These are phyloP conservation scores for Choloepus hoffmanni DNA, from an alignment of 2,113 vertebrate genomes.

Conservation along the genomic window DNA sequence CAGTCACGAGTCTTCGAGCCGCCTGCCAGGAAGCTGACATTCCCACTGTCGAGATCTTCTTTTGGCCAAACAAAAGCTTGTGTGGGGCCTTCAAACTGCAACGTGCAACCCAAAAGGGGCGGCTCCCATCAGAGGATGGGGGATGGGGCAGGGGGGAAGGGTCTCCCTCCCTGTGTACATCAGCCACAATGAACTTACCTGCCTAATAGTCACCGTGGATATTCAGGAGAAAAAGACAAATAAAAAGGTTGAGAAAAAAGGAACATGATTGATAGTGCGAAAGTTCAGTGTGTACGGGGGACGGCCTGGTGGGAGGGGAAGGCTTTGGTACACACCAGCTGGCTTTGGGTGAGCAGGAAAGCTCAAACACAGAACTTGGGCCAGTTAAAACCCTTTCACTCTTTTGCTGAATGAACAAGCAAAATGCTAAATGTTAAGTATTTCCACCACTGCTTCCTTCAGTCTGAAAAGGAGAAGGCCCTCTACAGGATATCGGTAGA, in stretches of 20 bases:
- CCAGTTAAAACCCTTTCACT: not conserved
- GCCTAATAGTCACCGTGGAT: not conserved
- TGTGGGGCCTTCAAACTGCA: accelerated
- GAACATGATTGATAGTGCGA: not conserved
- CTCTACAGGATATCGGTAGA: not conserved
- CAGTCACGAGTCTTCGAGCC: too few relatives aligned
- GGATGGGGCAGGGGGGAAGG: not conserved
- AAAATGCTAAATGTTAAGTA: not conserved
- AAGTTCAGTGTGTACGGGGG: not conserved
- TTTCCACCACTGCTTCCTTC: not conserved
- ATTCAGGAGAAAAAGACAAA: not conserved
- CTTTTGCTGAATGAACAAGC: not conserved
- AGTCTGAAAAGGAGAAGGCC: not conserved
- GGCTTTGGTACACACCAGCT: not conserved
- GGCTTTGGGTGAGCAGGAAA: not conserved
- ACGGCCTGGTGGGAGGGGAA: not conserved
- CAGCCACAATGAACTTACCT: not conserved
- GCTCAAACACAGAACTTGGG: not conserved
- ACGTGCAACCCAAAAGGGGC: too few relatives aligned
- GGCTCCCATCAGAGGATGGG: accelerated
- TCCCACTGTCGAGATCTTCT: not conserved
- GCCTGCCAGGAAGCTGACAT: accelerated
- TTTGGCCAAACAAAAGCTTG: not conserved
- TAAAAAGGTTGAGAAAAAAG: constrained; percentile 66
- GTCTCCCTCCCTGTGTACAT: not conserved